Conservation (phyloP, 2,797 vertebrate genomes). For the Sitta carolinensis region DNA sequence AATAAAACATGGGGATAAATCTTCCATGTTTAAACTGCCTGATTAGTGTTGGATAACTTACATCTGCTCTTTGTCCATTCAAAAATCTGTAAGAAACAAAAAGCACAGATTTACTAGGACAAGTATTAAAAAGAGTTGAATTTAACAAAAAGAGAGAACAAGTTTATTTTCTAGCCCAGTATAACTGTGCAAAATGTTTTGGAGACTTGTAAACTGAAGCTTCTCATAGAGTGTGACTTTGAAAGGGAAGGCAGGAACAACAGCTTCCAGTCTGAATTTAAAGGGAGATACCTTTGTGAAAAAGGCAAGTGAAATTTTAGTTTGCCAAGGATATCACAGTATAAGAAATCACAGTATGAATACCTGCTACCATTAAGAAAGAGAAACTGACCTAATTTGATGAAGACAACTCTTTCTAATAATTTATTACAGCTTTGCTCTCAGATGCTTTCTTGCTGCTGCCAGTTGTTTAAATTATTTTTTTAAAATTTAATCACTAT, state of each 20-base stretch:
- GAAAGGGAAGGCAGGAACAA: neutral
- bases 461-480: neutral
- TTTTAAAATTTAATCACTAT: neutral
- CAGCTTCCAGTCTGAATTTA: neutral
- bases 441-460: neutral
- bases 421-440: neutral
- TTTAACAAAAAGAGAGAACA: neutral
- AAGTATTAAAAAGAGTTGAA: neutral
- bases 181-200: neutral
- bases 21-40: neutral
- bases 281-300: neutral
- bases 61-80: neutral
- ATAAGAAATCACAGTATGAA: neutral
- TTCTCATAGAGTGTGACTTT: neutral
- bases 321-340: neutral
- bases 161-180: neutral
- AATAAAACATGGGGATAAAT: neutral
- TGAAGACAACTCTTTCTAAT: neutral
- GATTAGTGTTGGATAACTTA: neutral
- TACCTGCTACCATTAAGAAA: neutral
- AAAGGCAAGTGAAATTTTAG: constrained; percentile 15
- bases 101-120: neutral
- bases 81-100: neutral
- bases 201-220: neutral
- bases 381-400: neutral